These are phyloP conservation scores for Pogonognathellus flavescens DNA, from an alignment of 1,140 invertebrate genomes.

Conservation along the genomic window DNA sequence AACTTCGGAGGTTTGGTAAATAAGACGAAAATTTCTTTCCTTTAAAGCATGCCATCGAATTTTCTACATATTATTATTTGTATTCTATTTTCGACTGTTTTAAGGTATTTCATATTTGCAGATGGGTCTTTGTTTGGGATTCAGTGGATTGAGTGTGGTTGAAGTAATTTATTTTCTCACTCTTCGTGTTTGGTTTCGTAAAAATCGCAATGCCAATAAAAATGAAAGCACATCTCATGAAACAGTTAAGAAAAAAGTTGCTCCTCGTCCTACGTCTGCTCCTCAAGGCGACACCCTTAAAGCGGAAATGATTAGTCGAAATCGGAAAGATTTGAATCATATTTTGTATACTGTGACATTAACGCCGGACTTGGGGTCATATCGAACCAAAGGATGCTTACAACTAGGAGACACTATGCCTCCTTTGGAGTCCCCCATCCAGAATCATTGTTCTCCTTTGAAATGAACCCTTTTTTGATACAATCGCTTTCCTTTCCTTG, in stretches of 20 bases:
- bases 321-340: slow-evolving; percentile 37
- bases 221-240: not conserved
- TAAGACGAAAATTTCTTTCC: too few species aligned
- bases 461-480: too few species aligned
- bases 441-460: not conserved
- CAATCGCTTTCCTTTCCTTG: too few species aligned
- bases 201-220: not conserved
- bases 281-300: not conserved
- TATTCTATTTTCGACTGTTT: too few species aligned
- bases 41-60: too few species aligned
- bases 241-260: not conserved
- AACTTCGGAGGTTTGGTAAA: slow-evolving; percentile 72
- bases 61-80: too few species aligned
- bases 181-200: slow-evolving; percentile 69
- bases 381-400: not conserved
- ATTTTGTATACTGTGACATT: slow-evolving; percentile 13
- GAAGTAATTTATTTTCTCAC: slow-evolving; percentile 81
- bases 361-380: not conserved
- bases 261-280: not conserved
- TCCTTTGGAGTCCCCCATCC: not conserved
- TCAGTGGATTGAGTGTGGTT: slow-evolving; percentile 83
- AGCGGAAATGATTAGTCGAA: slow-evolving; percentile 15
- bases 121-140: slow-evolving; percentile 83
- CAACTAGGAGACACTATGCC: not conserved
- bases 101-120: too few species aligned